phyloP scores from a whole-genome alignment of 2,797 vertebrate species.

The Lithobates pipiens region DNA sequence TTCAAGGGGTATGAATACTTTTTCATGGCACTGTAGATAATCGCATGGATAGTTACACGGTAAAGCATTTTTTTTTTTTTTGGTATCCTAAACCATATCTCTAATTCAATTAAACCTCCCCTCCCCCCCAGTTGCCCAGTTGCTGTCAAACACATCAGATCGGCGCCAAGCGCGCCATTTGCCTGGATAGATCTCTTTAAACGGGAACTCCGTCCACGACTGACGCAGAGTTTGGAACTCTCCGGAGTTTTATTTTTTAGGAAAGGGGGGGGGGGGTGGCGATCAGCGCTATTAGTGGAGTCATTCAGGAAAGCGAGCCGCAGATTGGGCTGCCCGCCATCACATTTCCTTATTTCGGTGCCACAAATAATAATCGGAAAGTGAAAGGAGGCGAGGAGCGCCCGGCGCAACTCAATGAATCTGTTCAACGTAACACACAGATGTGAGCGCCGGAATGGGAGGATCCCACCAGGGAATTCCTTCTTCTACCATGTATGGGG shows the following conservation, averaged over 20 bases:
- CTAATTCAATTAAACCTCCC: no score
- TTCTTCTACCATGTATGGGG: no score
- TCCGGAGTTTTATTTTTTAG: neutral
- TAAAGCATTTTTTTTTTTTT: no score
- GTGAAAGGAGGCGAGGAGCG: neutral
- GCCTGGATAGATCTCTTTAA: no score
- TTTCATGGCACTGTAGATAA: no score
- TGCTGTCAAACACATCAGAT: no score
- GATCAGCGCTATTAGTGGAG: neutral
- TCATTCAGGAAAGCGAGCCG: slow-evolving; percentile 33
- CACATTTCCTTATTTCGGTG: slow-evolving; percentile 9
- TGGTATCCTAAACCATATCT: no score
- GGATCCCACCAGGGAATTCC: neutral
- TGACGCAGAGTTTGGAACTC: neutral
- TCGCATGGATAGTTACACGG: no score
- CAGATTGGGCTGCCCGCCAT: slow-evolving; percentile 15
- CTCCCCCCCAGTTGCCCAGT: no score
- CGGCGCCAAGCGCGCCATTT: no score
- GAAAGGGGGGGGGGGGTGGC: neutral
- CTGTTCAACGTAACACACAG: neutral
- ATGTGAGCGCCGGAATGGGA: neutral
- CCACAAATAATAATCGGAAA: neutral
- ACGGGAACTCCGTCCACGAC: no score
- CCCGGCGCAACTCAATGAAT: neutral
- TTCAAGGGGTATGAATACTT: no score